Evolutionary conservation across 2,113 vertebrate genomes (phyloP).

Genomic region (Dicrurus megarhynchus): DNA sequence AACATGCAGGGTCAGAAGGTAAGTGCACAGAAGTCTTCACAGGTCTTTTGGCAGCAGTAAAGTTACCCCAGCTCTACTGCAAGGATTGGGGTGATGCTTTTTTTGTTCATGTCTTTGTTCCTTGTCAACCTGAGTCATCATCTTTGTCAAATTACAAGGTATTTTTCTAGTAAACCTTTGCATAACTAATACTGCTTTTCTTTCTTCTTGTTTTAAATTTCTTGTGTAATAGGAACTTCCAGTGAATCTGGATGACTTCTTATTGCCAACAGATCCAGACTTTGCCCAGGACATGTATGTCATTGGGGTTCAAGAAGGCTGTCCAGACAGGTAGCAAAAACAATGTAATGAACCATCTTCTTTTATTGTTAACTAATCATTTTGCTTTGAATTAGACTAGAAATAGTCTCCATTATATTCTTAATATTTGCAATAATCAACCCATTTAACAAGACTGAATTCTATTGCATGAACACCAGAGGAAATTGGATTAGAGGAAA

Average conservation of each 20-base stretch:
- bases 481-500: not conserved
- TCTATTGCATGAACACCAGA: not conserved
- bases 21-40: not conserved
- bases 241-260: conserved; percentile 86
- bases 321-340: conserved; percentile 87
- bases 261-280: conserved; percentile 89
- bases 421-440: not conserved
- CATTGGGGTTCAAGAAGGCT: conserved; percentile 94
- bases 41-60: not conserved
- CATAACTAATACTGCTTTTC: not conserved
- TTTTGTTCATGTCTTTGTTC: not conserved
- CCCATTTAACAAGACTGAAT: not conserved
- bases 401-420: not conserved
- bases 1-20: conserved; percentile 99
- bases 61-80: not conserved
- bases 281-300: conserved; percentile 94
- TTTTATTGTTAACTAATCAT: not conserved
- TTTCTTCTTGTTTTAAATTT: not conserved
- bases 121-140: not conserved
- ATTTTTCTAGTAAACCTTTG: not conserved
- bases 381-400: not conserved
- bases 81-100: not conserved
- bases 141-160: not conserved
- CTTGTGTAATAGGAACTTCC: conserved; percentile 80
- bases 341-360: conserved; percentile 40